Conservation (phyloP, 2,113 vertebrate genomes). For the Menura novaehollandiae region DNA sequence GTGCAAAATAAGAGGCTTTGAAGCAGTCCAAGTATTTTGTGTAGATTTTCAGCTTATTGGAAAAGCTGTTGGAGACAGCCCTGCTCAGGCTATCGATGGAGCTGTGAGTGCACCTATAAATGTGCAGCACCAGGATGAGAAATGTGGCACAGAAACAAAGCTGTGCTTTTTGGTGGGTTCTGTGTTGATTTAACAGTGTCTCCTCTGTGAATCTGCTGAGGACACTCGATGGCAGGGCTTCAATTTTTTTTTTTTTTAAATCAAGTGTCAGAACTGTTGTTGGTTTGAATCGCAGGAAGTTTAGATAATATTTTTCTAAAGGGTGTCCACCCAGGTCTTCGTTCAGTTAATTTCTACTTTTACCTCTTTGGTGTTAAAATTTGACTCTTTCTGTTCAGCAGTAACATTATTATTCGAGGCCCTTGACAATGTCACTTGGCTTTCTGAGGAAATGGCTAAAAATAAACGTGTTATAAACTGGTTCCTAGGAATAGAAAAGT, state of each 20-base stretch:
- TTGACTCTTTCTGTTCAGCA: background rate
- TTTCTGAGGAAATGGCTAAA: constrained; percentile 9
- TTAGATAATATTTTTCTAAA: constrained; percentile 13
- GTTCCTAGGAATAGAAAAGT: background rate
- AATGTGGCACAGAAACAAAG: background rate
- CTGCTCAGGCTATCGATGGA: background rate
- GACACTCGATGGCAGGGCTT: background rate
- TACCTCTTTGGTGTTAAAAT: background rate
- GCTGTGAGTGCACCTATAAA: background rate
- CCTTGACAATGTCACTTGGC: background rate
- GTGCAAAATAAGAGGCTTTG: constrained; percentile 20
- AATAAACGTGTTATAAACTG: background rate
- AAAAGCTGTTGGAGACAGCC: background rate
- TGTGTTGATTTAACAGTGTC: background rate
- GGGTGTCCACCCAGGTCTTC: background rate
- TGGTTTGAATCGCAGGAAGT: background rate
- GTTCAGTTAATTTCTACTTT: background rate
- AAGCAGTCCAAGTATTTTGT: background rate
- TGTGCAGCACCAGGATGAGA: background rate
- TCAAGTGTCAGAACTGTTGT: background rate
- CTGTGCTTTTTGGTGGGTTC: background rate
- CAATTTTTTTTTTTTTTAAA: background rate
- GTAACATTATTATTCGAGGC: background rate
- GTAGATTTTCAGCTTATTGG: constrained; percentile 1
- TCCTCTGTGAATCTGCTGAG: background rate